Percentiles rank a stretch among this genome's conserved stretches.
Conservation (phyloP, 2,113 vertebrate species). For the Centropus unirufus region DNA sequence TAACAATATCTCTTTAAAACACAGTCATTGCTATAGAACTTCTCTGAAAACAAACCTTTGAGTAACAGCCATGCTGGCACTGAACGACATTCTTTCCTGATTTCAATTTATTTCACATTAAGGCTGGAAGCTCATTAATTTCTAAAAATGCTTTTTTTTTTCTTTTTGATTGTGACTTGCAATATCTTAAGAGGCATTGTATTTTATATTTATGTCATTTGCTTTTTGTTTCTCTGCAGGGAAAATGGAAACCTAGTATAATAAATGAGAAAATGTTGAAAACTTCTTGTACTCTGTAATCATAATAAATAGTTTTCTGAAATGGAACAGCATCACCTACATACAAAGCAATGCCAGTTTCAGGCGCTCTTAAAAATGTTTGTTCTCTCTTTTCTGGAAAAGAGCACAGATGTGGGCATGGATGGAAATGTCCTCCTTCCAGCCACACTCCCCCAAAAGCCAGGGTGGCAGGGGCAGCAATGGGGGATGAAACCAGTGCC, state of each 20-base stretch:
- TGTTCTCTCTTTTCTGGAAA: neutral
- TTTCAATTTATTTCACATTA: neutral
- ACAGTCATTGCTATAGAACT: neutral
- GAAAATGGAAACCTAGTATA: neutral
- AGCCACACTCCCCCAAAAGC: rapidly evolving
- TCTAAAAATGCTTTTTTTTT: neutral
- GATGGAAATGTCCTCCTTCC: neutral
- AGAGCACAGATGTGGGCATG: neutral
- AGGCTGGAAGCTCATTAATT: neutral
- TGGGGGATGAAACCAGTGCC: too few species aligned
- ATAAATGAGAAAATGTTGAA: slow-evolving; percentile 2
- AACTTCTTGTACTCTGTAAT: neutral
- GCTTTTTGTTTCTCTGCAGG: neutral
- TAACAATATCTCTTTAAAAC: neutral
- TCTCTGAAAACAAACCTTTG: neutral
- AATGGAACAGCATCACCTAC: neutral
- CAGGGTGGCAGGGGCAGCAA: neutral
- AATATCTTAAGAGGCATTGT: neutral
- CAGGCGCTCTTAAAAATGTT: neutral
- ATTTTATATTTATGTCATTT: neutral
- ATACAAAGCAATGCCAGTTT: neutral
- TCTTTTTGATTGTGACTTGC: neutral
- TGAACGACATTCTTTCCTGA: neutral
- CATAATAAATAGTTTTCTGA: neutral
- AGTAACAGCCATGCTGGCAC: neutral